Evolutionary conservation across 2,797 vertebrate species (phyloP).

Genomic region (Sarcophilus harrisii): DNA sequence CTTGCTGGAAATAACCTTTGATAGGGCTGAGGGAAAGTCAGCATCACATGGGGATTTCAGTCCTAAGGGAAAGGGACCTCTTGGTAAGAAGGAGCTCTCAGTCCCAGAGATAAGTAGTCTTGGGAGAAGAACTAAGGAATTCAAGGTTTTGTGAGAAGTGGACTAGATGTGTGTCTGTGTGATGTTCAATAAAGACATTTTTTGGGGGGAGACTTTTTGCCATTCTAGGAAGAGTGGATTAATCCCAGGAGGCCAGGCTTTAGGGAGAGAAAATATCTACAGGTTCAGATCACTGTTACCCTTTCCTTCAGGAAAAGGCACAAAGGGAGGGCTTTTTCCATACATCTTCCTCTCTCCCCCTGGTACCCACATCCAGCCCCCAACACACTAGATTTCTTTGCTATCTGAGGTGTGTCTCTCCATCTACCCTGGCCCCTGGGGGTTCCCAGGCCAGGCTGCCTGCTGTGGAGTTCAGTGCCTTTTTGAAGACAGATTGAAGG

Average conservation of each 20-base stretch:
- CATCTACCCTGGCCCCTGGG: not conserved
- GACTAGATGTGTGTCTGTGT: not conserved
- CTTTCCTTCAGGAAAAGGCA: not conserved
- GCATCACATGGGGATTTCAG: not conserved
- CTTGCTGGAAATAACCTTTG: not conserved
- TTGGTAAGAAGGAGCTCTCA: not conserved
- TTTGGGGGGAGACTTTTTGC: not conserved
- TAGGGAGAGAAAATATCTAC: not conserved
- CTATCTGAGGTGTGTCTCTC: not conserved
- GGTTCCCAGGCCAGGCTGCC: not conserved
- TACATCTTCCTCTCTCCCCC: not conserved
- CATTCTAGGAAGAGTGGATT: not conserved
- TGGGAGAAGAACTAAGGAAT: not conserved
- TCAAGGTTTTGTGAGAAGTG: not conserved
- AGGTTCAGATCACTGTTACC: not conserved
- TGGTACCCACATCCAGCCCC: not conserved
- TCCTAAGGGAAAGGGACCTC: not conserved
- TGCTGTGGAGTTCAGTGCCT: not conserved
- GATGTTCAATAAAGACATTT: not conserved
- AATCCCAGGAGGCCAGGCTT: not conserved
- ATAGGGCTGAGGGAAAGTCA: not conserved
- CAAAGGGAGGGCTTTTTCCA: not conserved
- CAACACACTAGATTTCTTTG: not conserved
- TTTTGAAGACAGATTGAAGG: conserved; percentile 1
- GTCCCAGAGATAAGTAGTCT: not conserved